Percentiles rank a stretch among this genome's conserved stretches.
Conservation (phyloP, 2,113 vertebrate species). For the Bombycilla garrulus region DNA sequence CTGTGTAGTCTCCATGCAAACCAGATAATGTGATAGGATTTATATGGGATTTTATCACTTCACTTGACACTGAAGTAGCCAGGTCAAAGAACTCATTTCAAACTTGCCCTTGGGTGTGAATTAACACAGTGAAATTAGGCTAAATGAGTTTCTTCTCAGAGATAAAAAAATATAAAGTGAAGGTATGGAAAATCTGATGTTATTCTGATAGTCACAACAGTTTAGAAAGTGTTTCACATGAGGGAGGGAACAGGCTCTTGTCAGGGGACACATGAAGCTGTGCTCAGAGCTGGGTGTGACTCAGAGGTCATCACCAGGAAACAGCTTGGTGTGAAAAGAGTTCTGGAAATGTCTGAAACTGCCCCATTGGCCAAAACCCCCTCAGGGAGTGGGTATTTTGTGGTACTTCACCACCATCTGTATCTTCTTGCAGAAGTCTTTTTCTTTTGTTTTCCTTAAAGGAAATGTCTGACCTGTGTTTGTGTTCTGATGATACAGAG, state of each 20-base stretch:
- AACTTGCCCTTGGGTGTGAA: neutral
- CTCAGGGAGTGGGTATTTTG: neutral
- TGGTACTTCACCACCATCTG: neutral
- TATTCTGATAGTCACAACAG: neutral
- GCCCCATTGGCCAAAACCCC: neutral
- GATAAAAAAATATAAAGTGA: neutral
- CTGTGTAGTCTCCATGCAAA: neutral
- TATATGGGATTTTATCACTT: neutral
- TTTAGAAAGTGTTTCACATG: neutral
- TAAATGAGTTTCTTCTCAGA: neutral
- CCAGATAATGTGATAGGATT: neutral
- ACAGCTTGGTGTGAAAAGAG: neutral
- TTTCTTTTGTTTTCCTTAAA: neutral
- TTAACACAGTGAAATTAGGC: neutral
- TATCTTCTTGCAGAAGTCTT: neutral
- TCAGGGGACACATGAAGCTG: neutral
- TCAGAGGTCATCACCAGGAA: constrained; percentile 10
- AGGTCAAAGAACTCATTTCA: neutral
- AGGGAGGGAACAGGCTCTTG: neutral
- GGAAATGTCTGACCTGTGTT: constrained; percentile 64
- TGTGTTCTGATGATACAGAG: neutral
- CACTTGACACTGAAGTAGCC: neutral
- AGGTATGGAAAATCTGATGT: neutral
- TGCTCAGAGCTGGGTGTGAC: neutral
- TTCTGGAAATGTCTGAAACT: constrained; percentile 9